A percentile compares a stretch with the other conserved stretches of the same genome.
Evolutionary conservation across 2,888 invertebrate species (phyloP).

Genomic region (Tetropium fuscum): DNA sequence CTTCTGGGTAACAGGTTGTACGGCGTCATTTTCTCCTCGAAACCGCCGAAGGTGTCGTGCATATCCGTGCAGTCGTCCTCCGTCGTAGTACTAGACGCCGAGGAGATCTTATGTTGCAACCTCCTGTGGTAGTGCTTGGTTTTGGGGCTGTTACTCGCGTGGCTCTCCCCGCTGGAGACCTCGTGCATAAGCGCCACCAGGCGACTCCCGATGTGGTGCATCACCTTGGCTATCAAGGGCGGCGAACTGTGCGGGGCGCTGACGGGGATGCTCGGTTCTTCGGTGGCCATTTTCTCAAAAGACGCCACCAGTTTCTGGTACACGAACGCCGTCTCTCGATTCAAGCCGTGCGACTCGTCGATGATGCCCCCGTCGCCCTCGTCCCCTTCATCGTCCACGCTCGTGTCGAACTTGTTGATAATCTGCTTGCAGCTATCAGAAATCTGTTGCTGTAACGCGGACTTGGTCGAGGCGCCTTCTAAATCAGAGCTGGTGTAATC

Average conservation of each 20-base stretch:
- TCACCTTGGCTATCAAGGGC: conserved; percentile 88
- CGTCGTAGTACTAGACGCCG: conserved; percentile 73
- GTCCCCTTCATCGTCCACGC: conserved; percentile 70
- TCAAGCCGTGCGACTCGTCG: conserved; percentile 68
- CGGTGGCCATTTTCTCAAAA: conserved; percentile 79
- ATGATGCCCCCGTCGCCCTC: conserved; percentile 67
- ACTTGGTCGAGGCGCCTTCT: conserved; percentile 77
- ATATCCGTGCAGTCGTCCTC: conserved; percentile 80
- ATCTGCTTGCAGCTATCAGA: conserved; percentile 91
- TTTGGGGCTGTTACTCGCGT: conserved; percentile 72
- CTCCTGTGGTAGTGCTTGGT: conserved; percentile 71
- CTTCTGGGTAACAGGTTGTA: conserved; percentile 77
- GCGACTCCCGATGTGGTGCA: conserved; percentile 91
- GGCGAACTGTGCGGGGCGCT: conserved; percentile 74
- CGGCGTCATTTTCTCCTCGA: conserved; percentile 66
- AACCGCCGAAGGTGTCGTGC: conserved; percentile 59
- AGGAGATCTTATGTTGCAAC: conserved; percentile 70
- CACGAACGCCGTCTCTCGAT: conserved; percentile 86
- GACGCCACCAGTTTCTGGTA: conserved; percentile 89
- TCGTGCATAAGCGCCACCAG: conserved; percentile 93
- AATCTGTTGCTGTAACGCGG: conserved; percentile 84
- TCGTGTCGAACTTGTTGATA: conserved; percentile 84
- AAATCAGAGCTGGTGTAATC: conserved; percentile 92
- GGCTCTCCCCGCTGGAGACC: conserved; percentile 81
- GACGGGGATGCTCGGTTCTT: conserved; percentile 47